Evolutionary conservation across 2,888 invertebrate species (phyloP), one percentile per base, ranked within the genome.

Genomic region (Lamproptera curius): DNA sequence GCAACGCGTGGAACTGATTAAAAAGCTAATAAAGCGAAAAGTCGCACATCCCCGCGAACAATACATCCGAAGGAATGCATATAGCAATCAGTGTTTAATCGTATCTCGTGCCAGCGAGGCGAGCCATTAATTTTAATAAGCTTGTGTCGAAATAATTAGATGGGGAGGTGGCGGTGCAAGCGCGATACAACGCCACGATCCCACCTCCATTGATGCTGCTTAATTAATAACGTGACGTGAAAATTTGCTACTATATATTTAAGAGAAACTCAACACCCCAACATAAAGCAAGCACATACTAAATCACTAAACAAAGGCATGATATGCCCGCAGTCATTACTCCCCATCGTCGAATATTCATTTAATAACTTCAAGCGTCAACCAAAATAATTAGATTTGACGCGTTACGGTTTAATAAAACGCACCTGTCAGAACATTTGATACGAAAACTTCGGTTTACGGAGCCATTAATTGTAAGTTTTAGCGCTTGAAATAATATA

Each of bases 31-130:
- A n/a, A n/a, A n/a, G n/a, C n/a, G n/a, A n/a, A n/a, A n/a, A n/a
- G n/a, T n/a, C n/a, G n/a, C n/a, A n/a, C n/a, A n/a, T n/a, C n/a
- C n/a, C n/a, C n/a, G n/a, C n/a, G n/a, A n/a, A n/a, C n/a, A n/a
- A n/a, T n/a, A n/a, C n/a, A n/a, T n/a, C n/a, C n/a, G n/a, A n/a
- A n/a, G n/a, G n/a, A n/a, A n/a, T n/a, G n/a, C 31, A 31, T 11
- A 73, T 69, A 67, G 55, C 49, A 59, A 73, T 70, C 70, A 63
- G 61, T 66, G 68, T 69, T 71, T 70, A 71, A 75, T 74, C 70
- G 71, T 58, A 57, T 56, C 56, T 63, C 63, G 44, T 42, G 36
- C 35, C 36, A 23, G 40, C 43, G 46, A 50, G 20, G 42, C 31
- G 42, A 17, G 37, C 16, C 40, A 31, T 48, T 56, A 46, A 53